phyloP scores from a whole-genome alignment of 2,797 vertebrate genomes.

The Takifugu rubripes region DNA sequence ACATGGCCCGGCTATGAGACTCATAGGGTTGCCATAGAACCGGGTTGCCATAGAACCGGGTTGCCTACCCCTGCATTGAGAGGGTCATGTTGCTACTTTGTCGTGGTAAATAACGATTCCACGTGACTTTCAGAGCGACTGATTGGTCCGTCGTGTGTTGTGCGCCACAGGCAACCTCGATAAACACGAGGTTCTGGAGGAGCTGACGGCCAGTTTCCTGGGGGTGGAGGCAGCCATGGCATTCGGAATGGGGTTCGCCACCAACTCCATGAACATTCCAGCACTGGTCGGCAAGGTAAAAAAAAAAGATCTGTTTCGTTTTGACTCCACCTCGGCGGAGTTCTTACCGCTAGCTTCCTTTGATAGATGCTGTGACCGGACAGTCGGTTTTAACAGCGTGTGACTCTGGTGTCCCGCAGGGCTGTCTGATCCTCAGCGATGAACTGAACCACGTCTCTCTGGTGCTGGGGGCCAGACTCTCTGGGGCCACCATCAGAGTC shows the following conservation, averaged over 20 bases:
- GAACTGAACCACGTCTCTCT: constrained; percentile 92
- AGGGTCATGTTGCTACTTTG: too few relatives aligned
- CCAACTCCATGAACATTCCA: constrained; percentile 95
- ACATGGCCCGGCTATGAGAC: too few relatives aligned
- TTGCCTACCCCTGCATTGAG: too few relatives aligned
- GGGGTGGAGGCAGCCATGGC: constrained; percentile 89
- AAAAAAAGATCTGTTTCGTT: not conserved
- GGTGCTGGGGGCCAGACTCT: constrained; percentile 88
- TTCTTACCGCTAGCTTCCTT: too few relatives aligned
- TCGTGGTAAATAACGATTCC: not conserved
- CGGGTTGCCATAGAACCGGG: too few relatives aligned
- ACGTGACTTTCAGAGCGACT: not conserved
- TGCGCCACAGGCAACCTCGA: constrained; percentile 83
- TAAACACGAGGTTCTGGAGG: constrained; percentile 85
- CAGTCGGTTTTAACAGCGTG: not conserved
- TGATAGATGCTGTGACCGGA: not conserved
- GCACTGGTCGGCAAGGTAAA: constrained; percentile 86
- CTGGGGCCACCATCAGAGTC: constrained; percentile 86
- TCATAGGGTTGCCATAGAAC: too few relatives aligned
- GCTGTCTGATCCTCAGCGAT: constrained; percentile 94
- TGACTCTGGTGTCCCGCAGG: constrained; percentile 69
- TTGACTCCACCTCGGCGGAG: not conserved
- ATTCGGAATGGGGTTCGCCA: constrained; percentile 97
- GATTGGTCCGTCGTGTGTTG: not conserved
- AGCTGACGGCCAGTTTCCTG: constrained; percentile 81